Evolutionary conservation across 1,140 invertebrate species (phyloP), one percentile per base, ranked within the genome.

Genomic region (Aphelinus atriplicis): DNA sequence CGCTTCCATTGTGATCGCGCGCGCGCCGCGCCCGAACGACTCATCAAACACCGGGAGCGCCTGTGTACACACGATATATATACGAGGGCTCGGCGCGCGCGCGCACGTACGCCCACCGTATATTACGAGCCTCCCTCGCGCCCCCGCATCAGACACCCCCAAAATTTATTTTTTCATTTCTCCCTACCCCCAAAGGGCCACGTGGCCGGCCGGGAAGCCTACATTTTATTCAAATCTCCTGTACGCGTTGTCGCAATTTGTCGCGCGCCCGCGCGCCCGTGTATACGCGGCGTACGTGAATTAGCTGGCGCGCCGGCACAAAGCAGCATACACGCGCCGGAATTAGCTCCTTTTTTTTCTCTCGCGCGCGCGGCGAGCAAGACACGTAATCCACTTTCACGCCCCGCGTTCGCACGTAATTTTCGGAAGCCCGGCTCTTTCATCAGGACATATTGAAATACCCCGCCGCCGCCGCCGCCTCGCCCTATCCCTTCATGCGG

Each of bases 201-300:
- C 26, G 26, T 26, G 26, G 26, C 26, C 26, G 26, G 26, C 26
- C 26, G 26, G 3, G 46, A 9, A 47, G 45, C n/a, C 55, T 58
- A 57, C 66, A 53, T 70, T 75, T 75, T 75, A 75, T 75, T 75
- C 73, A 70, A 70, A 70, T 75, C 61, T 56, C 60, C 53, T 9
- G 51, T 6, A 53, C 51, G 51, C 63, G 73, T 64, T 45, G 55
- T 56, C 51, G 60, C 60, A 69, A 75, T 75, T 75, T 70, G 73
- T 69, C 73, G 73, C 73, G 73, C 61, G 67, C 70, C 47, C 66
- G 3, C 51, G 5, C 55, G 45, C 45, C 47, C 48, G 46, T 67
- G 51, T 56, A 56, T 42, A 55, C 51, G 43, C 7, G 2, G 48
- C 47, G 43, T 70, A 3, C 3, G 55, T 53, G 7, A 75, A 75